A percentile compares a stretch with the other conserved stretches of the same genome.
phyloP scores from a whole-genome alignment of 2,797 vertebrate genomes.

The Phyllotis vaccarum region DNA sequence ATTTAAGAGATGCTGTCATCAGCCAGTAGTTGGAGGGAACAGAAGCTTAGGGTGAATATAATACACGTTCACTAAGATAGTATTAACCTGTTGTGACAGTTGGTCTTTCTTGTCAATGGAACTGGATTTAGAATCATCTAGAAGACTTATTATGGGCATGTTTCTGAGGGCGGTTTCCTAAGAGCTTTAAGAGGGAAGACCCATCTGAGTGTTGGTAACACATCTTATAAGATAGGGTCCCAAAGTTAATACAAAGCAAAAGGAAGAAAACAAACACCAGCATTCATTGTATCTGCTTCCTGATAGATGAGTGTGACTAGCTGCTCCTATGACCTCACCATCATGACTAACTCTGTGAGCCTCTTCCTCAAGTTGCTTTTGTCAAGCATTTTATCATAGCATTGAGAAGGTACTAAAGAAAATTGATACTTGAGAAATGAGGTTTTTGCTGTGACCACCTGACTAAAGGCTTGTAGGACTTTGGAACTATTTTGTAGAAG shows the following conservation, averaged over 20 bases:
- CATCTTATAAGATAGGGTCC: neutral
- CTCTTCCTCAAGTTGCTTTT: neutral
- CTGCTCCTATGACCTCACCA: neutral
- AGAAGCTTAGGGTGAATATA: constrained; percentile 50
- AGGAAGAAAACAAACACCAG: neutral
- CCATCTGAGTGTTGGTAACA: neutral
- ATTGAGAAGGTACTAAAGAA: neutral
- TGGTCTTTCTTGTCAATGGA: neutral
- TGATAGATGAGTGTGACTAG: neutral
- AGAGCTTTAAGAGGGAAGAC: neutral
- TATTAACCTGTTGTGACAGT: neutral
- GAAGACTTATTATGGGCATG: neutral
- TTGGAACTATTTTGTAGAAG: neutral
- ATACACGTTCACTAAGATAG: neutral
- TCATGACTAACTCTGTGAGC: neutral
- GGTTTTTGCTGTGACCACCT: neutral
- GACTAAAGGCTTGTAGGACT: neutral
- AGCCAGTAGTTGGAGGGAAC: neutral
- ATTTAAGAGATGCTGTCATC: neutral
- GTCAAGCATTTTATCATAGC: neutral
- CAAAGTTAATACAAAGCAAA: neutral
- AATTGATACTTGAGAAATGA: neutral
- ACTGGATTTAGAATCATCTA: neutral
- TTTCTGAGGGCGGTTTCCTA: neutral
- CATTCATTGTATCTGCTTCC: neutral